Percentiles rank a stretch among this genome's conserved stretches.
phyloP scores from a whole-genome alignment of 2,113 vertebrate genomes.

The Spilogale gracilis region DNA sequence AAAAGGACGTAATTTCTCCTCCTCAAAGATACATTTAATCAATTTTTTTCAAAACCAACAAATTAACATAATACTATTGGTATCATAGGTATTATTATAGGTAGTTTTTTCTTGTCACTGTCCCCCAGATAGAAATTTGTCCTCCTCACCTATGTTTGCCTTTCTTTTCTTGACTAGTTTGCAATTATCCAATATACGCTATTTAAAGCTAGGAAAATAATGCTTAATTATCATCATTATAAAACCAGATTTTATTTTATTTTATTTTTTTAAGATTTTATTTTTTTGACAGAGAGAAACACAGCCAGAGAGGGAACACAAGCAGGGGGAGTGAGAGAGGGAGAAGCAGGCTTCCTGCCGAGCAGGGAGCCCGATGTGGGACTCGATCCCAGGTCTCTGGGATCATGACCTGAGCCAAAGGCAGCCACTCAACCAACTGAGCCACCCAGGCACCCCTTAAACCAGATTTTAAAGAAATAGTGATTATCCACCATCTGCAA shows the following conservation, averaged over 20 bases:
- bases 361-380: too few relatives aligned
- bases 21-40: not conserved
- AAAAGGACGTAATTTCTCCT: not conserved
- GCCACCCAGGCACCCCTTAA: not conserved
- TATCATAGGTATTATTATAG: conserved; percentile 3
- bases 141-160: conserved; percentile 49
- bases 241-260: conserved; percentile 82
- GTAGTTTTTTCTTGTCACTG: not conserved
- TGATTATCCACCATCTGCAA: conserved; percentile 83
- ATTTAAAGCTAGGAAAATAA: conserved; percentile 81
- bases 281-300: too few relatives aligned
- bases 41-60: conserved; percentile 38
- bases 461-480: conserved; percentile 84
- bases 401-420: too few relatives aligned
- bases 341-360: too few relatives aligned
- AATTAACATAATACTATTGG: conserved; percentile 43
- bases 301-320: too few relatives aligned
- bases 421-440: too few relatives aligned
- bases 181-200: conserved; percentile 55
- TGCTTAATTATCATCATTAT: conserved; percentile 83
- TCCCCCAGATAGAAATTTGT: conserved; percentile 67
- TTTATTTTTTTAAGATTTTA: too few relatives aligned
- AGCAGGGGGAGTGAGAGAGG: too few relatives aligned
- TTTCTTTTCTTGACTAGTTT: conserved; percentile 76
- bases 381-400: too few relatives aligned